These are phyloP conservation scores for Mya arenaria DNA, from an alignment of 1,140 invertebrate genomes.

Conservation along the genomic window DNA sequence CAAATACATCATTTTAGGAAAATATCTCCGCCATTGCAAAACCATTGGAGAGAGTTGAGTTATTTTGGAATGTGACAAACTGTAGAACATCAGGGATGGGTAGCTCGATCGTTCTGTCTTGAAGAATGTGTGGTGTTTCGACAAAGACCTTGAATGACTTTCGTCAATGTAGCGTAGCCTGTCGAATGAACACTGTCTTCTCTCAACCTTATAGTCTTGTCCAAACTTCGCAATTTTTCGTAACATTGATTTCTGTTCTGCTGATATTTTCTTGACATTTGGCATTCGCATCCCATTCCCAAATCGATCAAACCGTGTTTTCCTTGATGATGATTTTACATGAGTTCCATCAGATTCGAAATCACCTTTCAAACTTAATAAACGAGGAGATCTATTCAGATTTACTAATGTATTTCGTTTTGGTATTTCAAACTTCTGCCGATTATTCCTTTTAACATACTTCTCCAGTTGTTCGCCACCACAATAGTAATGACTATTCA, in stretches of 20 bases:
- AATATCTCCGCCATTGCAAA: constrained; percentile 53
- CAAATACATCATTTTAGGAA: constrained; percentile 51
- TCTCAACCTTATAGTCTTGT: too few species aligned
- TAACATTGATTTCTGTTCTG: too few species aligned
- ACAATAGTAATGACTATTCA: constrained; percentile 62
- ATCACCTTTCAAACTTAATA: too few species aligned
- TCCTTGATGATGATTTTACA: too few species aligned
- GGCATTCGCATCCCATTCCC: too few species aligned
- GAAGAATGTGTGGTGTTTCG: constrained; percentile 26
- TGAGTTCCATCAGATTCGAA: too few species aligned
- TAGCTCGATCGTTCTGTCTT: constrained; percentile 24
- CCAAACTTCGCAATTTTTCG: too few species aligned
- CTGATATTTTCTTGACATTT: too few species aligned
- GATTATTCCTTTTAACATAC: constrained; percentile 27
- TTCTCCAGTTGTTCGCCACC: constrained; percentile 51
- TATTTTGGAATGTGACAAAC: constrained; percentile 44
- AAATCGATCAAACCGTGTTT: too few species aligned
- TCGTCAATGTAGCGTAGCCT: constrained; percentile 45
- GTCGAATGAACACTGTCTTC: too few species aligned
- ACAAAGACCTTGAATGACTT: constrained; percentile 8
- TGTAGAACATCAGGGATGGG: constrained; percentile 40
- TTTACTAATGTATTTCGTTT: too few species aligned
- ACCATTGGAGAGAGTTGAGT: constrained; percentile 19
- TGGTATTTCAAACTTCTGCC: constrained; percentile 18
- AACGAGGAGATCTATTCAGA: too few species aligned